Evolutionary conservation across 2,113 vertebrate species (phyloP), one percentile per base, ranked within the genome.

Genomic region (Xenotilapia flavipinnis): DNA sequence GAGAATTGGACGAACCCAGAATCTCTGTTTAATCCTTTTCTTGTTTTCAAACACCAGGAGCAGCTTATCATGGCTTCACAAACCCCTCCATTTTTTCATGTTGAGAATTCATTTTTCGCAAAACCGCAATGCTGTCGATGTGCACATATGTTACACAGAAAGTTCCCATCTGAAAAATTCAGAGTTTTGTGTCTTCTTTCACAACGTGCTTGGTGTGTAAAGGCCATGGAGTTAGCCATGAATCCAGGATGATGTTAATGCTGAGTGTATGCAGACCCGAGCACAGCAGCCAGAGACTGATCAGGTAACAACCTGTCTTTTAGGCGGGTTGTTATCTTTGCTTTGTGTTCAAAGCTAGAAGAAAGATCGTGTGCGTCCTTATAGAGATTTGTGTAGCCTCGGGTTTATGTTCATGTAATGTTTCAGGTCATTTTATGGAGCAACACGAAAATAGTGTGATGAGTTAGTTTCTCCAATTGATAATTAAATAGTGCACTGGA

Each of bases 21-120:
- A n/a, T 65, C 60, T 36, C 60, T 65, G 60, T 65, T 65, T 65
- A 65, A 38, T 65, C 17, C 33, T 65, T 65, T 65, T 65, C 60
- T 65, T 65, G 33, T 65, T 65, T 38, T n/a, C 12, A 33, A 62
- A 65, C 33, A 65, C 19, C 60, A 38, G 60, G 60, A n/a, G 31
- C 33, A 65, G 33, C 33, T 5, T 38, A 65, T 65, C 60, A n/a
- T 38, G 33, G 17, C 60, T 65, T 65, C 60, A 65, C 33, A 65
- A 65, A n/a, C 60, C 17, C 33, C 10, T 65, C 17, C 60, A 7
- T 36, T 7, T 38, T n/a, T 65, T 65, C 31, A 38, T 65, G 31
- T 65, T 65, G 17, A 65, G 60, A 38, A 65, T 65, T 1, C 7
- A 38, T 65, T 12, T 65, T 65, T 36, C 1, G 60, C 2, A n/a